Conservation (phyloP, 1,140 invertebrate species). For the Agrypnia vestita region DNA sequence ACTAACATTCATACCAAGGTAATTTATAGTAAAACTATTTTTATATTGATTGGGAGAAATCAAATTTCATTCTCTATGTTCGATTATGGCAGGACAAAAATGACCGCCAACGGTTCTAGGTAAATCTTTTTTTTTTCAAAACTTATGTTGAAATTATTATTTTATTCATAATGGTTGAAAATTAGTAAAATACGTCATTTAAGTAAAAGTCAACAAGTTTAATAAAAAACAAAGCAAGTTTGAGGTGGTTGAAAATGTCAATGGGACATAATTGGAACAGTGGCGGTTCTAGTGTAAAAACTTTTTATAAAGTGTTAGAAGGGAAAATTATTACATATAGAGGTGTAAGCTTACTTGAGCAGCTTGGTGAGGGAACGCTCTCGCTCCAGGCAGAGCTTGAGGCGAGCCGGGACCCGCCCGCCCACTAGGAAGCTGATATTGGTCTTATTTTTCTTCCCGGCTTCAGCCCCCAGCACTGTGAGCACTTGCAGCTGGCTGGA, state of each 20-base stretch:
- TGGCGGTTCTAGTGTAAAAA: neutral
- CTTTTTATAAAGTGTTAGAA: neutral
- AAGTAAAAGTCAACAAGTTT: neutral
- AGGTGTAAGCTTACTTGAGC: slow-evolving; percentile 75
- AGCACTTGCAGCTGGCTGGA: slow-evolving; percentile 83
- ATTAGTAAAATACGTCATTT: neutral
- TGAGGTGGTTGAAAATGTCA: too few relatives aligned
- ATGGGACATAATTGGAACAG: neutral
- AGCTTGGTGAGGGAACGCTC: slow-evolving; percentile 80
- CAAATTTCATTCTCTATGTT: too few relatives aligned
- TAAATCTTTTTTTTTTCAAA: too few relatives aligned
- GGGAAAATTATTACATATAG: neutral
- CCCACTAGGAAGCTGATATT: slow-evolving; percentile 83
- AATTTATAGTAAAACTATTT: too few relatives aligned
- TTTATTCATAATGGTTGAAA: neutral
- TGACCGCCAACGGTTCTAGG: too few relatives aligned
- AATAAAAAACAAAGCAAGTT: neutral
- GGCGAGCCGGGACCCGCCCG: slow-evolving; percentile 76
- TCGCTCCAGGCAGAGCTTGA: slow-evolving; percentile 76
- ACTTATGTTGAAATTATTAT: too few relatives aligned
- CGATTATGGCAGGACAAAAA: too few relatives aligned
- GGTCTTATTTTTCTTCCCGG: slow-evolving; percentile 82
- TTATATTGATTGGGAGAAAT: too few relatives aligned
- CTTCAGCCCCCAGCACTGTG: slow-evolving; percentile 81
- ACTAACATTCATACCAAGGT: too few relatives aligned